Percentiles rank a stretch among this genome's conserved stretches.
Evolutionary conservation across 37 sponge, comb jelly and placozoan genomes (phyloP).

Genomic region (Beroe forskalii): DNA sequence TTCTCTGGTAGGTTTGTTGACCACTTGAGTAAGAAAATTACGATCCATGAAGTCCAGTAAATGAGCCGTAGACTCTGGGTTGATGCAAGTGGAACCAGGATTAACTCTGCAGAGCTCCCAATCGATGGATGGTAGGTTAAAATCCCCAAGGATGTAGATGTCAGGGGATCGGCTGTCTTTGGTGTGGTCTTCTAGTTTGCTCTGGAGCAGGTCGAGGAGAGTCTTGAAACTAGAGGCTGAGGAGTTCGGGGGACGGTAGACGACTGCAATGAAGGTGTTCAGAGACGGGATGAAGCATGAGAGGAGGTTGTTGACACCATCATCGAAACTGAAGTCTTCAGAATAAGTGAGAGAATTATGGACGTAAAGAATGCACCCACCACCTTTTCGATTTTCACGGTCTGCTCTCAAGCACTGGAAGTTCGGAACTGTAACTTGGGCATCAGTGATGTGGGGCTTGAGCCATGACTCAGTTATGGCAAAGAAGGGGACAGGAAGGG

Average conservation of each 20-base stretch:
- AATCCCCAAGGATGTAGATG: not conserved
- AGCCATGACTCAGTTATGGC: not conserved
- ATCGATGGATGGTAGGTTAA: slow-evolving; percentile 4
- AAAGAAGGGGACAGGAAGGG: not conserved
- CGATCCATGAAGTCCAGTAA: not conserved
- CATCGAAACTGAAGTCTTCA: not conserved
- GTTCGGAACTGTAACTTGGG: not conserved
- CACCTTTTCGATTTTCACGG: not conserved
- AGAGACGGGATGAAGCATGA: not conserved
- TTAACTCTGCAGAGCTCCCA: too few species aligned
- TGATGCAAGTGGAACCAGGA: too few species aligned
- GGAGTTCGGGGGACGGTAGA: not conserved
- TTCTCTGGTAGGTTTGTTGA: not conserved
- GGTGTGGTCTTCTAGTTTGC: not conserved
- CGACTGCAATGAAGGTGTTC: not conserved
- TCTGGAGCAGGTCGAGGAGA: not conserved
- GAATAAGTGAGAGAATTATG: not conserved
- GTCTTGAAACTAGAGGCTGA: not conserved
- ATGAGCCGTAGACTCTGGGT: not conserved
- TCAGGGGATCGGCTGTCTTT: not conserved
- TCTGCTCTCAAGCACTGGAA: not conserved
- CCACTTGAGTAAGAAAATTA: slow-evolving; percentile 11
- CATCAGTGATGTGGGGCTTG: not conserved
- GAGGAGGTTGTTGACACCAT: not conserved
- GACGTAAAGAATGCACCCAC: not conserved